These are phyloP conservation scores for Zonitis immaculata DNA, from an alignment of 2,888 invertebrate genomes.

Conservation along the genomic window DNA sequence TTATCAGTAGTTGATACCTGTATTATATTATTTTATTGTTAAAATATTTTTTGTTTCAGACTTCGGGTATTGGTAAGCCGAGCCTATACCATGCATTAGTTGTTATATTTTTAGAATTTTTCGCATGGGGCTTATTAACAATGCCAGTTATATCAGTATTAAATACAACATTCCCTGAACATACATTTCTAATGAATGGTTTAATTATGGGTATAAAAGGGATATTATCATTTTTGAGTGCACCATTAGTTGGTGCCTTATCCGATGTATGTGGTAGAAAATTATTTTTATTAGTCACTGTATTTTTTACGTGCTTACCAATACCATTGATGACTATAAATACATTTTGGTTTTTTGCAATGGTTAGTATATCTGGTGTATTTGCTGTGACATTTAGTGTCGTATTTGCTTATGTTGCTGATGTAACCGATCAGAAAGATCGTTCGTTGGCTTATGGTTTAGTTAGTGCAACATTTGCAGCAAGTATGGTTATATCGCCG, in stretches of 20 bases:
- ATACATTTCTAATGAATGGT: constrained; percentile 99
- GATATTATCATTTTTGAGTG: constrained; percentile 93
- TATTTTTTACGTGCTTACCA: constrained; percentile 98
- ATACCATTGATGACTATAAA: constrained; percentile 99
- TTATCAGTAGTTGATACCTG: neutral
- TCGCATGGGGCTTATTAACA: constrained; percentile 98
- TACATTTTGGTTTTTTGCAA: constrained; percentile 91
- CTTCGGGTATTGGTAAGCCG: constrained; percentile 86
- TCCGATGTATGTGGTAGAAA: constrained; percentile 99
- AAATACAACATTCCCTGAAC: constrained; percentile 96
- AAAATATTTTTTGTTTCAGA: constrained; percentile 52
- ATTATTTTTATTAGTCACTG: constrained; percentile 94
- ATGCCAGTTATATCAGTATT: constrained; percentile 93
- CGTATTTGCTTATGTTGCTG: constrained; percentile 99
- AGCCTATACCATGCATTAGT: constrained; percentile 98
- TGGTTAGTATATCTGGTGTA: constrained; percentile 97
- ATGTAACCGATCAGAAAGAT: constrained; percentile 96
- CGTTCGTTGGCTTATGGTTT: constrained; percentile 93
- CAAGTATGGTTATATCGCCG: constrained; percentile 97
- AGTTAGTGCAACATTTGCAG: constrained; percentile 94
- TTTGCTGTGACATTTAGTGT: constrained; percentile 99
- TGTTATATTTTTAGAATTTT: constrained; percentile 99
- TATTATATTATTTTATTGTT: no score
- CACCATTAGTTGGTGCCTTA: constrained; percentile 82
- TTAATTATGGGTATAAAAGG: constrained; percentile 89